Percentiles rank a stretch among this genome's conserved stretches.
Evolutionary conservation across 2,113 vertebrate genomes (phyloP).

Genomic region (Donacobius atricapilla): DNA sequence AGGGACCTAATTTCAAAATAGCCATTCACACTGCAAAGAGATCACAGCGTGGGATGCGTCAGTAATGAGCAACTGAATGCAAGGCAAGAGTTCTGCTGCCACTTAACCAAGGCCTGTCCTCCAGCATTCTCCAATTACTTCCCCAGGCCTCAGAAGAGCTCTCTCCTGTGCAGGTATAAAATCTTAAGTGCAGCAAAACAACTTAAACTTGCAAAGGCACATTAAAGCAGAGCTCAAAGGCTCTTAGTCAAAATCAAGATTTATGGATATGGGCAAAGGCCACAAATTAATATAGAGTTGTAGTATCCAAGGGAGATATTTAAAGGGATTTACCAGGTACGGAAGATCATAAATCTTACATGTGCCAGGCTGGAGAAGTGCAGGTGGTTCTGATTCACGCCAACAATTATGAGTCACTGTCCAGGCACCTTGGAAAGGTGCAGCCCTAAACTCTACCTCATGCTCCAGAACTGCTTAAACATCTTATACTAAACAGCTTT

Average conservation of each 20-base stretch:
- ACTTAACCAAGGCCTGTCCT: not conserved
- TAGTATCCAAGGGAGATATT: not conserved
- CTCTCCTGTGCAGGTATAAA: not conserved
- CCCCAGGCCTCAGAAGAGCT: not conserved
- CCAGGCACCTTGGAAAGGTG: not conserved
- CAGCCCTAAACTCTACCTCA: not conserved
- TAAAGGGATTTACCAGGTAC: not conserved
- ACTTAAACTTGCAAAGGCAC: constrained; percentile 1
- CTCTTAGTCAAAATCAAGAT: constrained; percentile 9
- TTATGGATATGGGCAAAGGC: not conserved
- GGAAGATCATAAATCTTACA: not conserved
- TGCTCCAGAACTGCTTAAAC: not conserved
- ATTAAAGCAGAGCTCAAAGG: constrained; percentile 31
- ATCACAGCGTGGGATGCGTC: not conserved
- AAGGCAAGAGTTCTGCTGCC: not conserved
- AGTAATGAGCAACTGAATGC: not conserved
- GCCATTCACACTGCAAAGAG: not conserved
- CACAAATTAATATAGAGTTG: not conserved
- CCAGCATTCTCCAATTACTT: not conserved
- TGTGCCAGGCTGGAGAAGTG: not conserved
- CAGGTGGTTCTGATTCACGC: not conserved
- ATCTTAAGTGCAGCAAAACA: constrained; percentile 12
- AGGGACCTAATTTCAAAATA: not conserved
- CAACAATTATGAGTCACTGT: not conserved
- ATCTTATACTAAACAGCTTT: not conserved